Conservation (phyloP, 2,113 vertebrate genomes). For the Merops nubicus region DNA sequence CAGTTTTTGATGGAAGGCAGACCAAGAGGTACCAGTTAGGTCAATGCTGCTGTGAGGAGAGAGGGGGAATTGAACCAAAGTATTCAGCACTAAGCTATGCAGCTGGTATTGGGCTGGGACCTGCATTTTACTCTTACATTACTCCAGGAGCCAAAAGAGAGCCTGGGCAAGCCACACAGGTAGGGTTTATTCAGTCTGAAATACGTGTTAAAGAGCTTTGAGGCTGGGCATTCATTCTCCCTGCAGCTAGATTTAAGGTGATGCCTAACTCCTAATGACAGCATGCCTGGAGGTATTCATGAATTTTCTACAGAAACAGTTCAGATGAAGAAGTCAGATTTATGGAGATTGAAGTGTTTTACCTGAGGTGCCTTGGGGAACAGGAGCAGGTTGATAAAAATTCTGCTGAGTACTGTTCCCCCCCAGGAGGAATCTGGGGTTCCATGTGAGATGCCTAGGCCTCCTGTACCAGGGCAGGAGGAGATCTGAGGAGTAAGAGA, state of each 20-base stretch:
- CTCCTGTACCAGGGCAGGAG: accelerated
- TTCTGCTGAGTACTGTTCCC: background rate
- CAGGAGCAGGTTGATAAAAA: background rate
- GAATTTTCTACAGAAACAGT: background rate
- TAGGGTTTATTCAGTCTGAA: background rate
- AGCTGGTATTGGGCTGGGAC: background rate
- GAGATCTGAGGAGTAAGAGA: background rate
- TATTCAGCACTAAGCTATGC: background rate
- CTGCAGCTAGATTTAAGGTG: background rate
- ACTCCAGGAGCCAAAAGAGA: background rate
- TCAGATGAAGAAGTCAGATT: background rate
- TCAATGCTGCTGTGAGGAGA: background rate
- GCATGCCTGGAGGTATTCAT: background rate
- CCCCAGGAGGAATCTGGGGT: background rate
- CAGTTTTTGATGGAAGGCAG: background rate
- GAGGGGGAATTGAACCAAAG: background rate
- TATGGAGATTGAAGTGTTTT: background rate
- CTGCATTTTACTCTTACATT: background rate
- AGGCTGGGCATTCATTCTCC: background rate
- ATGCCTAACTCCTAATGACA: background rate
- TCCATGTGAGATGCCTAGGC: background rate
- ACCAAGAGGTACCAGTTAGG: background rate
- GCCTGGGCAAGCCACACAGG: background rate
- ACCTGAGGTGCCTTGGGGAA: background rate
- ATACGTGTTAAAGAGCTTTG: background rate